These are phyloP conservation scores for Rhinolophus ferrumequinum DNA, from an alignment of 2,113 vertebrate species.

Conservation along the genomic window DNA sequence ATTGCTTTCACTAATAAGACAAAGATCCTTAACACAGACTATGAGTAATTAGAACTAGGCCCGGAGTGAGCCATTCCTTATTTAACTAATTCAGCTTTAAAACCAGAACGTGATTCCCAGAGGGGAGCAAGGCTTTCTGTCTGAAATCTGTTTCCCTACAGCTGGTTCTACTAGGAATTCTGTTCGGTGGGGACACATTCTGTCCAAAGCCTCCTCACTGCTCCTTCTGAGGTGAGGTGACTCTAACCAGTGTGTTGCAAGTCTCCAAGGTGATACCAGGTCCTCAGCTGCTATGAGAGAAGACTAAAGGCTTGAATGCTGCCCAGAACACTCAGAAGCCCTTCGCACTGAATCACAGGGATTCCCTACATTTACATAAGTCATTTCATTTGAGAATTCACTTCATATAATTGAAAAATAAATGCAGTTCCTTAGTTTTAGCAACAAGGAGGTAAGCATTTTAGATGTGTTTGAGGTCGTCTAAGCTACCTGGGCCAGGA, in stretches of 20 bases:
- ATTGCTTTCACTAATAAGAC: neutral
- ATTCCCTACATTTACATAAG: neutral
- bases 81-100: constrained; percentile 52
- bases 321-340: too few relatives aligned
- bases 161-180: neutral
- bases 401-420: neutral
- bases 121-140: neutral
- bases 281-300: neutral
- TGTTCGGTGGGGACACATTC: rapidly evolving
- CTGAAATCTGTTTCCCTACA: neutral
- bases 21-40: neutral
- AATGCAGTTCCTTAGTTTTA: neutral
- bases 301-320: neutral
- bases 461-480: neutral
- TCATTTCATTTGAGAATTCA: neutral
- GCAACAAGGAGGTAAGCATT: neutral
- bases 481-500: neutral
- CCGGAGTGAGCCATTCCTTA: neutral
- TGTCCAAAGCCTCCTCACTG: neutral
- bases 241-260: too few relatives aligned
- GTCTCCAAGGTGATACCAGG: rapidly evolving
- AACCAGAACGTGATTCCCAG: constrained; percentile 19
- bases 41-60: constrained; percentile 29
- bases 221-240: neutral
- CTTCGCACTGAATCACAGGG: neutral